Evolutionary conservation across 1,140 invertebrate genomes (phyloP), one percentile per base, ranked within the genome.

Genomic region (Subanguina moxae): DNA sequence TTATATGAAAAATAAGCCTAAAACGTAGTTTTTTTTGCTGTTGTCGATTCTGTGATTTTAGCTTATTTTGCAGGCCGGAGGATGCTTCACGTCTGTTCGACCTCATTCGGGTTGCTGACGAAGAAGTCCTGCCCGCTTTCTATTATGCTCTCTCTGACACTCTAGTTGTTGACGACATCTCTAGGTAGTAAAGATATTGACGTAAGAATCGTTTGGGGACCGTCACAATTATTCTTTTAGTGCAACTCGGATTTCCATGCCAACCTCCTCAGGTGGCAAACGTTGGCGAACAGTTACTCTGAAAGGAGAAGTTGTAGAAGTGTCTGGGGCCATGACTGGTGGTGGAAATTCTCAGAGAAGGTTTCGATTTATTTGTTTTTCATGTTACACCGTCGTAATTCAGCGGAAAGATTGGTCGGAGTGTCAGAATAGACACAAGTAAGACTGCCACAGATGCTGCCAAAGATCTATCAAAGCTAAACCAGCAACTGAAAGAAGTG

Each of bases 271-370:
- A 38, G 32, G 32, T 38, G 76, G 71, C 1, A 30, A 61, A 19
- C 85, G 93, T 59, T 91, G 88, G 80, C 86, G 94, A 28, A 92
- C 97, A 0, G 94, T 97, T 0, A 94, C 94, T 0, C 82, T 94
- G 0, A 87, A 88, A 27, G 95, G 95, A 58, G 90, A 96, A 76
- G 83, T 61, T 0, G 92, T 97, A 75, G 94, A 97, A 82, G 85
- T 88, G 0, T 87, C 89, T 68, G 91, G 90, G 89, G 91, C 93
- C 8, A 94, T 97, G 92, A 90, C 89, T 73, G 94, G 94, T 57
- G 94, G 94, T 76, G 94, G 94, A 42, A 82, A 80, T 57, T 38
- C 25, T n/a, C 48, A 71, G 30, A 15, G 21, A 63, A 19, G 48
- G 32, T 74, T 27, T 67, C n/a, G n/a, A n/a, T n/a, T n/a, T n/a